A percentile compares a stretch with the other conserved stretches of the same genome.
Conservation (phyloP, 2,888 invertebrate species). For the Ophonus ardosiacus region DNA sequence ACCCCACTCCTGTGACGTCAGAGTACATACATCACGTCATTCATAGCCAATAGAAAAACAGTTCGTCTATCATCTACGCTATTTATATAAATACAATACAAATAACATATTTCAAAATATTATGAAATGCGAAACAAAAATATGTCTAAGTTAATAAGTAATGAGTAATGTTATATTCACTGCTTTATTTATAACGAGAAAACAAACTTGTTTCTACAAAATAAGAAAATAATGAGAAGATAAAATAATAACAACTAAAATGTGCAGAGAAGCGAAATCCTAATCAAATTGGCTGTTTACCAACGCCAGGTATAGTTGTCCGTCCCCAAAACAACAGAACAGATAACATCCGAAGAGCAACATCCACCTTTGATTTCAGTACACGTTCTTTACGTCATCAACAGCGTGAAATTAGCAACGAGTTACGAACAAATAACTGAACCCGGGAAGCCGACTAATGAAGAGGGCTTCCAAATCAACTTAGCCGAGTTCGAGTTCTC, state of each 20-base stretch:
- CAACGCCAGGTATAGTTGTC: constrained; percentile 23
- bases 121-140: neutral
- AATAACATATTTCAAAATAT: neutral
- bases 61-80: too few species aligned
- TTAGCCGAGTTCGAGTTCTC: constrained; percentile 61
- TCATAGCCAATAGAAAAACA: too few species aligned
- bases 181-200: neutral
- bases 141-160: neutral
- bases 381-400: constrained; percentile 63
- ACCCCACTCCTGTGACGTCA: too few species aligned
- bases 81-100: too few species aligned
- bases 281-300: constrained; percentile 39
- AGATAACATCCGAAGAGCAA: constrained; percentile 6
- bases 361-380: constrained; percentile 52
- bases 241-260: neutral
- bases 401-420: constrained; percentile 63
- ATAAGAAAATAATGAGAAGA: neutral
- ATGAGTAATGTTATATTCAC: neutral
- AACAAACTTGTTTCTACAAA: neutral
- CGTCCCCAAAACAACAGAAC: constrained; percentile 23
- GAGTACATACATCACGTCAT: too few species aligned
- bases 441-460: constrained; percentile 58
- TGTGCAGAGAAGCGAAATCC: constrained; percentile 8
- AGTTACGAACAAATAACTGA: constrained; percentile 63
- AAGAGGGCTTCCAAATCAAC: constrained; percentile 62